A percentile compares a stretch with the other conserved stretches of the same genome.
These are phyloP conservation scores for Cyprinella venusta DNA, from an alignment of 2,797 vertebrate species.

Conservation along the genomic window DNA sequence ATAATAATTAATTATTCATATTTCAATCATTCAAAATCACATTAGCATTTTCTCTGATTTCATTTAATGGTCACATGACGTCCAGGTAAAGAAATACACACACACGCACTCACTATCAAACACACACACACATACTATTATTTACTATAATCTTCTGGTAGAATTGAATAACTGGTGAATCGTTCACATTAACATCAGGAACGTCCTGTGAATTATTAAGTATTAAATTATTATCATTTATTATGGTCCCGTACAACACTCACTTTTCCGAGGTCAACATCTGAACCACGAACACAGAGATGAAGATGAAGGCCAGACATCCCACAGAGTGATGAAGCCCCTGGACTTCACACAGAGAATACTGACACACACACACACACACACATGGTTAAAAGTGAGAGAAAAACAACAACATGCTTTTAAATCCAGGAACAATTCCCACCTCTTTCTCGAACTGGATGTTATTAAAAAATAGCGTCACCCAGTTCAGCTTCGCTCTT, in stretches of 20 bases:
- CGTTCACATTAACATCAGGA: background rate
- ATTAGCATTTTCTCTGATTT: background rate
- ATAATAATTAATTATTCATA: too few relatives aligned
- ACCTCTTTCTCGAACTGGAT: conserved; percentile 85
- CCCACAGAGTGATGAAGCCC: conserved; percentile 82
- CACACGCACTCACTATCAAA: too few relatives aligned
- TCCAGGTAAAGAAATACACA: background rate
- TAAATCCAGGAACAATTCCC: background rate
- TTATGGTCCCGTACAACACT: conserved; percentile 49
- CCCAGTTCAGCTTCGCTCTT: conserved; percentile 81
- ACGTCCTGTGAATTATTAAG: background rate
- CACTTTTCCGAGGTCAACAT: conserved; percentile 86
- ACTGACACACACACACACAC: conserved; percentile 64
- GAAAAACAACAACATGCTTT: background rate
- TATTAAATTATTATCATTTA: too few relatives aligned
- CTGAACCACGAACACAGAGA: conserved; percentile 83
- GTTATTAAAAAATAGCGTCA: conserved; percentile 86
- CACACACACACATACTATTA: too few relatives aligned
- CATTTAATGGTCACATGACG: background rate
- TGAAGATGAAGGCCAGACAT: conserved; percentile 81
- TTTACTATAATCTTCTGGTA: too few relatives aligned
- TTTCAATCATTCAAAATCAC: too few relatives aligned
- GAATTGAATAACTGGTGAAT: background rate
- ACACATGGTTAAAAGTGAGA: background rate
- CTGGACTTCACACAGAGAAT: conserved; percentile 68